Base-by-base conservation (phyloP, 2,888 invertebrate species). In the Camponotus fellah region DNA sequence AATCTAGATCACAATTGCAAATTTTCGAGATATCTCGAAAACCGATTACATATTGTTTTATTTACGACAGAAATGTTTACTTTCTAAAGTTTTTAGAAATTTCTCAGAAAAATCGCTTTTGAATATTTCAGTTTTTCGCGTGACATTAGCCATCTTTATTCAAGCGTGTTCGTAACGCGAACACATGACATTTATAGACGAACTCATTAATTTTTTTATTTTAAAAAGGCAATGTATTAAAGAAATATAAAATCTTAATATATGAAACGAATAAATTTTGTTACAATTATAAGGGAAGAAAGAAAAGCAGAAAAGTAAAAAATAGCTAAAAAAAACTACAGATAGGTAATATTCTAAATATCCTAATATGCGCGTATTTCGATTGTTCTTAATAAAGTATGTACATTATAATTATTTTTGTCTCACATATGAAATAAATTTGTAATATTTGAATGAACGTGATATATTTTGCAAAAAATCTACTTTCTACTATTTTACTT, bases 401-500 rank as follows among this genome's bases (percentile, higher is more conserved):
- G 26, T 65, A 34, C 60, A 75, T 60, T 89, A 84, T 84, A 87
- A 86, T 62, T 84, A 82, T 69, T 76, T 72, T 80, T 85, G 65
- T 87, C 68, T 49, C 37, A 49, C 34, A 76, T 85, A 76, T 71
- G 68, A 83, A 89, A 87, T 88, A 88, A 88, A 89, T 87, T 64
- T 87, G 79, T 82, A 62, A 68, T 79, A 82, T 69, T 69, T 53
- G 32, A 77, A 79, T 79, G 68, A 6, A 34, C 8, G 1, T 34
- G n/a, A 49, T 0, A n/a, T 49, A 6, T 49, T n/a, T 49, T 49
- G n/a, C 2, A n/a, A 49, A 49, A 26, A 26, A 26, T 26, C 26
- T 1, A n/a, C n/a, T n/a, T 26, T 26, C 26, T 26, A 26, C 26
- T 26, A 26, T 26, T 26, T 26, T 26, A 26, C 26, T n/a, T n/a